Conservation (phyloP, 2,797 vertebrate species). For the Lacerta bilineata region DNA sequence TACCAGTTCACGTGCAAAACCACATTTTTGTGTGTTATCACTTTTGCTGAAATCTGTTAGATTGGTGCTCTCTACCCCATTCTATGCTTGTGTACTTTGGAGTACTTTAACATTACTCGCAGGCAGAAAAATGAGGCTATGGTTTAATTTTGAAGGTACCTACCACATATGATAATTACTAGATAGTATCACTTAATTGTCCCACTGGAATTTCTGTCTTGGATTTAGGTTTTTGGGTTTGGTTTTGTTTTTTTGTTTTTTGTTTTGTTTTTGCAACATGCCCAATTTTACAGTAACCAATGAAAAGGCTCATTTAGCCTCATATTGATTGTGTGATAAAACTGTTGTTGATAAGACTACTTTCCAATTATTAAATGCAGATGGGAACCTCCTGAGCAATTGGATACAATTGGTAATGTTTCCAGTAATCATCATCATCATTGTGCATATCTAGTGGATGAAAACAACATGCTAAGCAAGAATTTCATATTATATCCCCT, state of each 20-base stretch:
- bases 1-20: not conserved
- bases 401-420: not conserved
- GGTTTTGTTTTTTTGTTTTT: too few species aligned
- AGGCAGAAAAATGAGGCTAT: not conserved
- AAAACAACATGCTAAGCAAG: conserved; percentile 33
- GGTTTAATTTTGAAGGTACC: not conserved
- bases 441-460: not conserved
- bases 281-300: conserved; percentile 47
- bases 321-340: conserved; percentile 8
- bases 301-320: conserved; percentile 26
- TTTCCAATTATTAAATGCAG: conserved; percentile 12
- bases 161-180: conserved; percentile 12
- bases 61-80: not conserved
- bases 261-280: conserved; percentile 53
- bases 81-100: not conserved
- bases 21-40: not conserved
- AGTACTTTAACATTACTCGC: not conserved
- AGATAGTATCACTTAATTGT: conserved; percentile 31
- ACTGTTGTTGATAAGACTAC: conserved; percentile 16
- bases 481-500: conserved; percentile 41
- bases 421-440: conserved; percentile 17
- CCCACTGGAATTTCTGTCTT: conserved; percentile 8
- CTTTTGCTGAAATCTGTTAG: not conserved
- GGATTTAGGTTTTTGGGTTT: too few species aligned
- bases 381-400: not conserved